Evolutionary conservation across 2,113 vertebrate species (phyloP).

Genomic region (Anguilla japonica): DNA sequence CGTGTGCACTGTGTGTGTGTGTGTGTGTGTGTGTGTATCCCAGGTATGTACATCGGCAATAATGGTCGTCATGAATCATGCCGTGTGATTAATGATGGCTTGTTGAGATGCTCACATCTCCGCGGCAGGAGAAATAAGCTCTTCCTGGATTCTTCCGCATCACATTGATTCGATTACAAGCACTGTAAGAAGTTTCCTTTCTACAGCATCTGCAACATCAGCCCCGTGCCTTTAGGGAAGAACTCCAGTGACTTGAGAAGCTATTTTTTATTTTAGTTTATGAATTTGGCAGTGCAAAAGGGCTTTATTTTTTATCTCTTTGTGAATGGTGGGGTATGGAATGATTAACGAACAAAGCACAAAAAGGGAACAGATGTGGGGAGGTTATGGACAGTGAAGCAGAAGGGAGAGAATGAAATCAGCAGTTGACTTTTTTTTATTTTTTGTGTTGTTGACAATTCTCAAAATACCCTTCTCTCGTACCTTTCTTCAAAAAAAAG

Average conservation of each 20-base stretch:
- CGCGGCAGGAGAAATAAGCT: neutral
- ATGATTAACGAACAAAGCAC: neutral
- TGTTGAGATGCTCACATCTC: neutral
- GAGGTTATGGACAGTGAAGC: neutral
- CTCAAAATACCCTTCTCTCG: neutral
- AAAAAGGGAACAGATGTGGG: neutral
- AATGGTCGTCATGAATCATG: neutral
- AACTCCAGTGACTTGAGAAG: neutral
- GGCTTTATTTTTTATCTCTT: neutral
- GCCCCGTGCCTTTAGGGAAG: neutral
- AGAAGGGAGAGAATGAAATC: neutral
- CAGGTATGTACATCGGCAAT: neutral
- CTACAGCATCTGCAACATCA: neutral
- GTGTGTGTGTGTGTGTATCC: neutral
- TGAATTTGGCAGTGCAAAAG: neutral
- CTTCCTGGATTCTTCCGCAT: neutral
- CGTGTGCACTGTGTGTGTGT: neutral
- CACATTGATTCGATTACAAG: neutral
- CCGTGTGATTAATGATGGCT: neutral
- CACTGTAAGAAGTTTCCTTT: neutral
- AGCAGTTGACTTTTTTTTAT: neutral
- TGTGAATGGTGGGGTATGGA: neutral
- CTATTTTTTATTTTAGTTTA: neutral
- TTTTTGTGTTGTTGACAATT: neutral
- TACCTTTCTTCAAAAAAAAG: neutral